phyloP scores from a whole-genome alignment of 2,797 vertebrate genomes.

The Remorina albescens region DNA sequence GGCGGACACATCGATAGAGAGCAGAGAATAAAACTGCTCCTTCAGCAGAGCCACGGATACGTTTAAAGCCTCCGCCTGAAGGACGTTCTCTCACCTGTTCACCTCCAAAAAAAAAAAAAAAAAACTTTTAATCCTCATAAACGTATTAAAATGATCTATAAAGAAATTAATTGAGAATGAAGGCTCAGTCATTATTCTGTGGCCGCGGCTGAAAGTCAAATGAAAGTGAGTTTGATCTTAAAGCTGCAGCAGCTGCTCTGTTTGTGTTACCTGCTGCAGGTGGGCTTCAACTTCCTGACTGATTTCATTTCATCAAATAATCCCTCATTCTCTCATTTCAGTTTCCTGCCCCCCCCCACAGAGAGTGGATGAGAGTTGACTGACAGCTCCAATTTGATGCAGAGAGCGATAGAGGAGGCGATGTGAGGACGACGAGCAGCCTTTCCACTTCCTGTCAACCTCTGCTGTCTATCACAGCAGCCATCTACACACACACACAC shows the following conservation, averaged over 20 bases:
- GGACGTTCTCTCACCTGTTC: constrained; percentile 28
- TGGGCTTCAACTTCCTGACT: constrained; percentile 27
- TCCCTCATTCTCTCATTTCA: constrained; percentile 17
- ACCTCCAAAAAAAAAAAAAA: too few relatives aligned
- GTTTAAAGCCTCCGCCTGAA: constrained; percentile 12
- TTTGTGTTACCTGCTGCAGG: constrained; percentile 11
- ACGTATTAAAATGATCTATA: constrained; percentile 55
- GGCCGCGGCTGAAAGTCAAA: constrained; percentile 49
- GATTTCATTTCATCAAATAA: constrained; percentile 33
- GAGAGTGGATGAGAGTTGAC: constrained; percentile 45
- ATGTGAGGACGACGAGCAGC: constrained; percentile 37
- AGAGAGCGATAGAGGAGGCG: constrained; percentile 52
- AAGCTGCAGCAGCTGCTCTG: constrained; percentile 42
- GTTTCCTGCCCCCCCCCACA: too few relatives aligned
- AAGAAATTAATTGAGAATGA: constrained; percentile 56
- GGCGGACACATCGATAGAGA: too few relatives aligned
- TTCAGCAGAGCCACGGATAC: neutral
- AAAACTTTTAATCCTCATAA: constrained; percentile 23
- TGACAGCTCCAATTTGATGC: constrained; percentile 71
- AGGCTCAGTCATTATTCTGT: constrained; percentile 34
- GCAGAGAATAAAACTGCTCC: too few relatives aligned
- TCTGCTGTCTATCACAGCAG: constrained; percentile 57
- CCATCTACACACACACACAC: constrained; percentile 30
- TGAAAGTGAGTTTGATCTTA: constrained; percentile 55
- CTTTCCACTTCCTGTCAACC: constrained; percentile 53